Evolutionary conservation across 2,888 invertebrate species (phyloP).

Genomic region (Baronia brevicornis): DNA sequence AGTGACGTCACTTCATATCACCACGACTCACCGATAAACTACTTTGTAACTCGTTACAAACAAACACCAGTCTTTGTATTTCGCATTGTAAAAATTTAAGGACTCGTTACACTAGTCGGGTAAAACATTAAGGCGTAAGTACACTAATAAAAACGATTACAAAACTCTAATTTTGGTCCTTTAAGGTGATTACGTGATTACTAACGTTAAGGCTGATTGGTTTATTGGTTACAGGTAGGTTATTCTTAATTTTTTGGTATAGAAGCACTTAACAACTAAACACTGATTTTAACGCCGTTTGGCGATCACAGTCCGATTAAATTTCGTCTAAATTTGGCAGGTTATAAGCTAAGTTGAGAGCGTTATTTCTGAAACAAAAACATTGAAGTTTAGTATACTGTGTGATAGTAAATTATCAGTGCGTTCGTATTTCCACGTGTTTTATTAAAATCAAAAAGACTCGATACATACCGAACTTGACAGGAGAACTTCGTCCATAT

Average conservation of each 20-base stretch:
- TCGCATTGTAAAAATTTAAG: slow-evolving; percentile 24
- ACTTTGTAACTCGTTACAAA: slow-evolving; percentile 11
- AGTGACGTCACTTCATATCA: slow-evolving; percentile 27
- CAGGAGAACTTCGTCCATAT: no score
- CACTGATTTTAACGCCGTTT: slow-evolving; percentile 54
- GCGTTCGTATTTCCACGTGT: slow-evolving; percentile 18
- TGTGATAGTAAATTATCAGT: slow-evolving; percentile 6
- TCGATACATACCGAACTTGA: slow-evolving; percentile 4
- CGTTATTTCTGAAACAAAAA: slow-evolving; percentile 21
- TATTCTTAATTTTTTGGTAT: slow-evolving; percentile 49
- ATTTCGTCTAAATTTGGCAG: slow-evolving; percentile 23
- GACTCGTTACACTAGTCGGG: slow-evolving; percentile 30
- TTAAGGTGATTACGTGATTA: slow-evolving; percentile 56
- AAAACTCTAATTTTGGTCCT: slow-evolving; percentile 62
- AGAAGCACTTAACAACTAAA: slow-evolving; percentile 50
- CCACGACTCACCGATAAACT: slow-evolving; percentile 25
- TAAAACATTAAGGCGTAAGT: slow-evolving; percentile 62
- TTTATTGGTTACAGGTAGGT: slow-evolving; percentile 38
- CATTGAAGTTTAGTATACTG: slow-evolving; percentile 7
- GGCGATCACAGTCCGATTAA: slow-evolving; percentile 58
- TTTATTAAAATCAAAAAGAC: slow-evolving; percentile 1
- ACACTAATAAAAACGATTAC: slow-evolving; percentile 43
- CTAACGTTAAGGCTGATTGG: slow-evolving; percentile 50
- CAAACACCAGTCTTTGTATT: no score
- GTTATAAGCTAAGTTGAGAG: slow-evolving; percentile 14